Evolutionary conservation across 2,797 vertebrate genomes (phyloP), one percentile per base, ranked within the genome.

Genomic region (Sebastiscus tertius): DNA sequence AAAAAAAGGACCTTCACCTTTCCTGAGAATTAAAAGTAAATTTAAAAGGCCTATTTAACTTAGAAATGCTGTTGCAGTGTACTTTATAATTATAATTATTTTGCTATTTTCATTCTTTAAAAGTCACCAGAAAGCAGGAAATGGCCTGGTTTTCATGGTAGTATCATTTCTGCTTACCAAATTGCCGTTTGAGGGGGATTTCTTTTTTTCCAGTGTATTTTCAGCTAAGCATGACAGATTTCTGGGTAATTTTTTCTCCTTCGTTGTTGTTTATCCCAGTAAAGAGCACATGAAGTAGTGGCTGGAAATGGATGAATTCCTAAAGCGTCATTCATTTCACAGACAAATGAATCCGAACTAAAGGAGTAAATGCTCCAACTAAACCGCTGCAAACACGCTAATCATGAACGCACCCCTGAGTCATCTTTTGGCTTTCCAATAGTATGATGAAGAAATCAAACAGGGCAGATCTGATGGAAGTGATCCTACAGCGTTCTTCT

Each of bases 251-350:
- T 34, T 27, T 27, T 36, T 59, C 27, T 36, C 4, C 29, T 42
- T 6, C 65, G 46, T 12, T 75, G 82, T 11, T 75, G 82, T 70
- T 81, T 60, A 78, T 63, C 34, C 2, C 9, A 33, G 36, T 20
- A 24, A 71, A 39, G 12, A 26, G 54, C 20, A 12, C 58, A 22
- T 34, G 14, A 59, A 54, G 55, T 20, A 16, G 16, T 9, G 34
- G 2, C 2, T 77, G 9, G n/a, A 59, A 16, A 49, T 13, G 14
- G 56, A 60, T 6, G 3, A 26, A 58, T 26, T 54, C 18, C 10
- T 34, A 16, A 42, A 42, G 0, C 39, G 16, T 9, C 56, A 5
- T 68, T 62, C 64, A 59, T 67, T 29, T 64, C 31, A 16, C 11
- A 20, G 66, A 73, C 31, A 46, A 63, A 81, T 64, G 49, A 65